Conservation (phyloP, 2,888 invertebrate species). For the Chamaedrilus cognettii region DNA sequence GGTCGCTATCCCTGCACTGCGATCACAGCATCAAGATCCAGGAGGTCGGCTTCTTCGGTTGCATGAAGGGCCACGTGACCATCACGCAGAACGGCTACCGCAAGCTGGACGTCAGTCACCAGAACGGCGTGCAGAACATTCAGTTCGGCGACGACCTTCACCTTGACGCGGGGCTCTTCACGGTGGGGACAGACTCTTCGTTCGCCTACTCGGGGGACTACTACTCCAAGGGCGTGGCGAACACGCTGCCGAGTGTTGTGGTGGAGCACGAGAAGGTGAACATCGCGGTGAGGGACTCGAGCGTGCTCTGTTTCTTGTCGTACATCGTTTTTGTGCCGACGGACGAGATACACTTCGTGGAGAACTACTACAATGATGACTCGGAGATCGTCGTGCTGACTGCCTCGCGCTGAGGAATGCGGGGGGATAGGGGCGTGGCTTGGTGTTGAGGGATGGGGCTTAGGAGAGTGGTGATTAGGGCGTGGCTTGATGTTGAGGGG, state of each 20-base stretch:
- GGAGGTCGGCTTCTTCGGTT: slow-evolving; percentile 25
- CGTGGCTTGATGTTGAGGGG: too few species aligned
- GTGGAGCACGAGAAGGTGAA: slow-evolving; percentile 25
- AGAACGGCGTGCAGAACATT: slow-evolving; percentile 10
- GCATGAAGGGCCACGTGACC: slow-evolving; percentile 22
- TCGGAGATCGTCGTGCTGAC: slow-evolving; percentile 5
- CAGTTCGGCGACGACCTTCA: slow-evolving; percentile 24
- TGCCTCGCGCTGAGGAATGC: too few species aligned
- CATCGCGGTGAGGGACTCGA: slow-evolving; percentile 20
- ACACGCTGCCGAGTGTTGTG: slow-evolving; percentile 2
- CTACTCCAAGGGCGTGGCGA: slow-evolving; percentile 18
- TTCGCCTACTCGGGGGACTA: slow-evolving; percentile 28
- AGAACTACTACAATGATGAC: slow-evolving; percentile 26
- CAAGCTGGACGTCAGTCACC: slow-evolving; percentile 23
- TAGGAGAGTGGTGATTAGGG: too few species aligned
- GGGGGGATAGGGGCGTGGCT: too few species aligned
- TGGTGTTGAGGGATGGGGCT: too few species aligned
- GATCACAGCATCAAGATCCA: slow-evolving; percentile 25
- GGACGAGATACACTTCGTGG: slow-evolving; percentile 27
- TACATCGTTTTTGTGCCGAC: slow-evolving; percentile 21
- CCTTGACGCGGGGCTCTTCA: slow-evolving; percentile 26
- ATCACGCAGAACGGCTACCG: slow-evolving; percentile 25
- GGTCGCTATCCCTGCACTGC: slow-evolving; percentile 22
- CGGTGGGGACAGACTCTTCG: slow-evolving; percentile 19
- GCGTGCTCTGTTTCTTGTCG: slow-evolving; percentile 22